phyloP scores from a whole-genome alignment of 2,113 vertebrate species.

The Pionites leucogaster region DNA sequence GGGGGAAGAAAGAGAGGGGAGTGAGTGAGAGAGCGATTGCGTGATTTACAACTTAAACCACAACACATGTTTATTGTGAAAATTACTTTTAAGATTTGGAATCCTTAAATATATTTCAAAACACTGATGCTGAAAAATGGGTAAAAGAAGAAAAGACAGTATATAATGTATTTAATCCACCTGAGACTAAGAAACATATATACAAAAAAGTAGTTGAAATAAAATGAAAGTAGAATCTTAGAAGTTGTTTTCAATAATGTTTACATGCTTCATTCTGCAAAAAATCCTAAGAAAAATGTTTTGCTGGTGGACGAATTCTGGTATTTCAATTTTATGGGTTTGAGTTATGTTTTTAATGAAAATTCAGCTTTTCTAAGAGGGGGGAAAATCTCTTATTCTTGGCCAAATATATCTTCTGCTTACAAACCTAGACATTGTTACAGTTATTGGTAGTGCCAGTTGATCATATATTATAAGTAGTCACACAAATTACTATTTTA shows the following conservation, averaged over 20 bases:
- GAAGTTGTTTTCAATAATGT: neutral
- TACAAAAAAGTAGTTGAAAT: neutral
- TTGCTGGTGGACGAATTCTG: neutral
- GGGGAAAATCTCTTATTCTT: fast-evolving
- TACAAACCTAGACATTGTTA: neutral
- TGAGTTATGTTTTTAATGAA: neutral
- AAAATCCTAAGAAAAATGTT: neutral
- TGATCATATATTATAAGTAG: neutral
- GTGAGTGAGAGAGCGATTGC: too few relatives aligned
- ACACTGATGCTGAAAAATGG: neutral
- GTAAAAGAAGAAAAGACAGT: neutral
- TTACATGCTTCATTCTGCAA: neutral
- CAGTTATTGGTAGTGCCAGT: neutral
- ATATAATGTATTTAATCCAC: neutral
- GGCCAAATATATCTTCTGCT: neutral
- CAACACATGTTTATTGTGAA: neutral
- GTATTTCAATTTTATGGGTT: neutral
- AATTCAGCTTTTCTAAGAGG: neutral
- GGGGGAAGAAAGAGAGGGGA: too few relatives aligned
- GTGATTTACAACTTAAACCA: too few relatives aligned
- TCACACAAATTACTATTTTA: neutral
- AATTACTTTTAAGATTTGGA: neutral
- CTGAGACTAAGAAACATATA: neutral
- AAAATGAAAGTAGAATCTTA: neutral
- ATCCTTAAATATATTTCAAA: neutral